Percentiles rank a stretch among this genome's conserved stretches.
These are phyloP conservation scores for Allolobophora icterica DNA, from an alignment of 2,888 invertebrate species.

Conservation along the genomic window DNA sequence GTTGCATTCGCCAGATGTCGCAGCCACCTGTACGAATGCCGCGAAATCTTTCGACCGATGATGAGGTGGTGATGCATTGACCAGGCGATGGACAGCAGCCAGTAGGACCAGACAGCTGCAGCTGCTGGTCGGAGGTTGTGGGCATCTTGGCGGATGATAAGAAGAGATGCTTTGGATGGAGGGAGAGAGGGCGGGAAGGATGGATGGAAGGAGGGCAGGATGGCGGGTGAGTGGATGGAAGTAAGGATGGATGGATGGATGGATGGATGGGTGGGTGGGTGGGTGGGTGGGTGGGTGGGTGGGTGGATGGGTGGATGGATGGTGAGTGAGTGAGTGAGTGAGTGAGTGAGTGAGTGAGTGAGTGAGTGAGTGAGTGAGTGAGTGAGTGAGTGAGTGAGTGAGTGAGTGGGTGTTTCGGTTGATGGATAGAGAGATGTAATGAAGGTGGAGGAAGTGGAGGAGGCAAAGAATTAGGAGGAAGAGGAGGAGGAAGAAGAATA, in stretches of 20 bases:
- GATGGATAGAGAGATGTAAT: neutral
- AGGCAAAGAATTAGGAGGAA: no score
- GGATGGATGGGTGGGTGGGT: neutral
- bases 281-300: neutral
- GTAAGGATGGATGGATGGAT: neutral
- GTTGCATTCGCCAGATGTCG: no score
- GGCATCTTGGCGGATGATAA: neutral
- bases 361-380: neutral
- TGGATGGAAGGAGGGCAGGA: neutral
- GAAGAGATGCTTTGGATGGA: neutral
- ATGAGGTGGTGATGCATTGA: neutral
- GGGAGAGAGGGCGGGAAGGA: neutral
- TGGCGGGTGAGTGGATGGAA: neutral
- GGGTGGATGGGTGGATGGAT: slow-evolving; percentile 4
- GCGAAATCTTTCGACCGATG: neutral
- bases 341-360: neutral
- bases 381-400: neutral
- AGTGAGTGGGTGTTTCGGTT: neutral
- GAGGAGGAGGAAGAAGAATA: no score
- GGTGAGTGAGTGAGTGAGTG: no score
- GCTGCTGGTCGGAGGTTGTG: neutral
- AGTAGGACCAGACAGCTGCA: no score
- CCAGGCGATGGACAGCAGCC: no score
- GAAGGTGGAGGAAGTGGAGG: no score
- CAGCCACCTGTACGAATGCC: neutral